Evolutionary conservation across 2,797 vertebrate species (phyloP), one percentile per base, ranked within the genome.

Genomic region (Tinamus major): DNA sequence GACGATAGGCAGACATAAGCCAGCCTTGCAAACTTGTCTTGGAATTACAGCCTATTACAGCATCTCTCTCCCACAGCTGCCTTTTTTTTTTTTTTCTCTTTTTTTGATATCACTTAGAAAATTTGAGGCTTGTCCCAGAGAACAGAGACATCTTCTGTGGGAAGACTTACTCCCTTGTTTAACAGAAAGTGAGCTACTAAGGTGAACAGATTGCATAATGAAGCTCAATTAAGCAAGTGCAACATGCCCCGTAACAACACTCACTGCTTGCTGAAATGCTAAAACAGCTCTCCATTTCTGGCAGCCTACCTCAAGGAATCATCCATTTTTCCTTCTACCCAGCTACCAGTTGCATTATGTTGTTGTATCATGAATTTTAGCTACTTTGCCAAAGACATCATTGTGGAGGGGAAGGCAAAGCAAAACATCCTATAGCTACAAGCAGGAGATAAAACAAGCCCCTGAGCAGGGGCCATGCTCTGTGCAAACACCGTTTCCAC

Each of bases 151-250:
- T 53, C 65, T 35, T 62, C 78, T 83, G 55, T 72, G 42, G 49
- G 83, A 65, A 12, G 29, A 44, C 64, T 70, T 70, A 65, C 16
- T 79, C 55, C 42, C 71, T 37, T 29, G 37, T 65, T 89, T 72
- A 83, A 88, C 62, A 63, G 20, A 83, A 65, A 90, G 64, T n/a
- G 3, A 85, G 70, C 69, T 72, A 37, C 76, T 91, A 69, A 78
- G 35, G 69, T 81, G 82, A 93, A 74, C 87, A 79, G 90, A 89
- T 56, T 86, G 85, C 86, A 64, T 56, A 86, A 86, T 46, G 56
- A 93, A 94, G 85, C 74, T 56, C 91, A 72, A 76, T 85, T 92
- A 92, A 74, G 70, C 77, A 78, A 65, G 77, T 3, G 2, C 70
- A 71, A 69, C 35, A 44, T 26, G n/a, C 3, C 18, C 39, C 53